These are phyloP conservation scores for Asobara japonica DNA, from an alignment of 1,140 invertebrate genomes.

Conservation along the genomic window DNA sequence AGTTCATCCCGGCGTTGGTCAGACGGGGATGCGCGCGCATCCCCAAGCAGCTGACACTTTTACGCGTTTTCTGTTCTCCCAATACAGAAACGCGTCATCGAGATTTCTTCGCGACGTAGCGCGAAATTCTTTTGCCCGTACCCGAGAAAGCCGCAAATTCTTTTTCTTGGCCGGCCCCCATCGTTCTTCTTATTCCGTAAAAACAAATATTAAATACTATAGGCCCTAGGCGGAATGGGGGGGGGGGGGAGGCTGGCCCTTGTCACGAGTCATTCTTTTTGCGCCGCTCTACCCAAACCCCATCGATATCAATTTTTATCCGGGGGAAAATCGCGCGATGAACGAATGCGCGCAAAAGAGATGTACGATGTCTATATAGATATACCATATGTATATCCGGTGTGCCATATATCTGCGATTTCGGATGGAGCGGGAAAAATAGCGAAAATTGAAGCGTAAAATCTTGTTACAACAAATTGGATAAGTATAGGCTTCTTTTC, in stretches of 20 bases:
- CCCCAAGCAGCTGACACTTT: background rate
- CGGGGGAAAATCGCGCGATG: background rate
- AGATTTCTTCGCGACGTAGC: conserved; percentile 34
- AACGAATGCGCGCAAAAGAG: background rate
- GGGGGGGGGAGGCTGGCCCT: no score
- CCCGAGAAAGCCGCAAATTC: background rate
- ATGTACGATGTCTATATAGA: background rate
- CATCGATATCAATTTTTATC: conserved; percentile 20
- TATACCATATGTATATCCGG: background rate
- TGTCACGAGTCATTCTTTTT: no score
- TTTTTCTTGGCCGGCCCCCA: background rate
- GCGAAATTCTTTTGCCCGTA: conserved; percentile 19
- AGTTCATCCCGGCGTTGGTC: background rate
- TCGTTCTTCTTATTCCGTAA: background rate
- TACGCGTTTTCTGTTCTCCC: conserved; percentile 19
- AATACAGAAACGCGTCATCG: conserved; percentile 24
- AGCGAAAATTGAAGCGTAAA: background rate
- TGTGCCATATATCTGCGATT: background rate
- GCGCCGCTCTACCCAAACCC: background rate
- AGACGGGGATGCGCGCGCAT: background rate
- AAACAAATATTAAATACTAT: no score
- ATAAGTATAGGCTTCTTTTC: no score
- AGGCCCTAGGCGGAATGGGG: no score
- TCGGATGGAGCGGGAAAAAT: background rate
- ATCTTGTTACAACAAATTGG: no score